These are phyloP conservation scores for Dryoscopus gambensis DNA, from an alignment of 2,113 vertebrate species.

Conservation along the genomic window DNA sequence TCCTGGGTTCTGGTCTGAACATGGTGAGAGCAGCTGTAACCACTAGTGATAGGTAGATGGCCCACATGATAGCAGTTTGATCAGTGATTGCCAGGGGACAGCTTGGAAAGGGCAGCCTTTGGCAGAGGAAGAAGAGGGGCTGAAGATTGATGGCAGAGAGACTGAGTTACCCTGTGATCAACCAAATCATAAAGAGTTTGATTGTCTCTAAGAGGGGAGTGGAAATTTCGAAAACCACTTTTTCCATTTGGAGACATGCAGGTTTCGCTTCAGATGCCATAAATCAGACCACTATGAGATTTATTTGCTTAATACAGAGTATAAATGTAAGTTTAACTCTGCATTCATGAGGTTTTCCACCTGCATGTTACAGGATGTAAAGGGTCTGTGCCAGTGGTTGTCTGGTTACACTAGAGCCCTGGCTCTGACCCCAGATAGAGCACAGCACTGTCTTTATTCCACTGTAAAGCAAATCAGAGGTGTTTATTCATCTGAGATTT, in stretches of 20 bases:
- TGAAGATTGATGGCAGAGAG: not conserved
- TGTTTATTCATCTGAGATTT: not conserved
- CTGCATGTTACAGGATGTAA: not conserved
- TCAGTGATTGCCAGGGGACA: not conserved
- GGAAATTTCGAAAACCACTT: not conserved
- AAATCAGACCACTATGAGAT: not conserved
- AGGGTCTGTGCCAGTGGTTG: not conserved
- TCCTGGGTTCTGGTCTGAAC: not conserved
- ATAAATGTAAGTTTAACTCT: not conserved
- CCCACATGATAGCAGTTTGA: not conserved
- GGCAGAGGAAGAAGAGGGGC: not conserved
- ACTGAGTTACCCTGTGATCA: not conserved
- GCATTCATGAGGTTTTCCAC: not conserved
- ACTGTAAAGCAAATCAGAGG: not conserved
- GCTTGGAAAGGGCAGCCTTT: not conserved
- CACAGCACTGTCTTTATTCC: not conserved
- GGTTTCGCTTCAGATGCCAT: not conserved
- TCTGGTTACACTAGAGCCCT: not conserved
- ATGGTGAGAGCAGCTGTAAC: not conserved
- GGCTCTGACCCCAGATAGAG: not conserved
- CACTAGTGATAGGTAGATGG: not conserved
- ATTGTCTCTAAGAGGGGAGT: not conserved
- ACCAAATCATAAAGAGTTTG: not conserved
- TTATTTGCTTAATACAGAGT: not conserved
- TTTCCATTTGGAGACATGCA: not conserved